Evolutionary conservation across 2,113 vertebrate species (phyloP).

Genomic region (Aphyosemion australe): DNA sequence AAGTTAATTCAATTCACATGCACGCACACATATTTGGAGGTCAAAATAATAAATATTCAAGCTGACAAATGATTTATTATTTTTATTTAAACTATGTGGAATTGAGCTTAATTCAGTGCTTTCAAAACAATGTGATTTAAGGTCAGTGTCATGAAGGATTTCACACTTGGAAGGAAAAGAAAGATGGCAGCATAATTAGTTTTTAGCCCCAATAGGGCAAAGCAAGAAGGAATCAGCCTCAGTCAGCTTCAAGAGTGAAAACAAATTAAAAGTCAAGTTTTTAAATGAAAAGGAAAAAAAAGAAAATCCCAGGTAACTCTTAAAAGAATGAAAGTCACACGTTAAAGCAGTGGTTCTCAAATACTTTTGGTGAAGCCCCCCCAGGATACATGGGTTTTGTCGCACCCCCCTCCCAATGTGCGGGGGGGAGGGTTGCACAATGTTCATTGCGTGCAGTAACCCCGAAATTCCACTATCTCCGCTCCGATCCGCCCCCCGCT

Average conservation of each 20-base stretch:
- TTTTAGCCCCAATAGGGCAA: neutral
- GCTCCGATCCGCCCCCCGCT: too few species aligned
- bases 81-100: neutral
- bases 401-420: too few species aligned
- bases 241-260: neutral
- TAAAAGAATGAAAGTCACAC: too few species aligned
- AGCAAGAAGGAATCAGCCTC: neutral
- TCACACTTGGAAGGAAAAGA: neutral
- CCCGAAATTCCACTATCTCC: too few species aligned
- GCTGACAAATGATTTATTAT: conserved; percentile 26
- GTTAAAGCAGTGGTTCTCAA: too few species aligned
- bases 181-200: neutral
- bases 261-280: neutral
- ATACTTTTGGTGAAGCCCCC: too few species aligned
- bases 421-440: too few species aligned
- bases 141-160: neutral
- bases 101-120: neutral
- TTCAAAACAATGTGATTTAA: neutral
- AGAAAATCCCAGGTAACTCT: neutral
- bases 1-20: conserved; percentile 17
- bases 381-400: too few species aligned
- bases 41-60: neutral
- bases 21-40: neutral
- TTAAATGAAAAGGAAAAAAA: too few species aligned
- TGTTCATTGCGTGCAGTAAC: too few species aligned